Base-by-base conservation (phyloP, 1,140 invertebrate genomes). In the Lutraria rhynchaena region DNA sequence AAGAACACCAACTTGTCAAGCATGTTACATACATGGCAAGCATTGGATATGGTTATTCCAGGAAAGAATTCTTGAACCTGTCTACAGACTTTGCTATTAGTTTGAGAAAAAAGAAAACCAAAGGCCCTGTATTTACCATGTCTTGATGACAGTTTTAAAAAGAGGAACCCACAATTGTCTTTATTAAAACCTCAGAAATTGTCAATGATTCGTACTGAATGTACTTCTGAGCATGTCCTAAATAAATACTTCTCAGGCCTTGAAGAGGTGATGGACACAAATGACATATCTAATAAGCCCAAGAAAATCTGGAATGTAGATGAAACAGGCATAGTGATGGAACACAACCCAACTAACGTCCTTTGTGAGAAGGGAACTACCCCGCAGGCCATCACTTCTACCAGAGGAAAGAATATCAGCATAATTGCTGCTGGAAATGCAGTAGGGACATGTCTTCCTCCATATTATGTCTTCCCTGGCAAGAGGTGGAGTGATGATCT, bases 381-480 rank as follows among this genome's bases (percentile, higher is more conserved):
- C 22, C 87, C 91, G 60, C 87, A 87, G 57, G 71, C 46, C 63
- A 89, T 93, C 83, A 82, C 93, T 5, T 86, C 90, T 27, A 37
- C 84, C 82, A 92, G 90, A 86, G 91, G 87, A 9, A 86, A 93
- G 85, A 93, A 89, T 76, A 90, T 92, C 3, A 93, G 91, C 2
- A 84, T 93, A 27, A 90, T 90, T 3, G 84, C 77, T 41, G 92
- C 90, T 85, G 87, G 61, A 13, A 93, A 89, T 89, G 91, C 90
- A 76, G 33, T 88, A 15, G 90, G 91, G 57, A 55, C 76, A 17
- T 69, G 75, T 37, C 87, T 92, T 53, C 90, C 90, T 4, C 88
- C 91, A 35, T 91, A 90, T 86, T 90, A 92, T 44, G 61, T 92
- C 17, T 93, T 92, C 67, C 91, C 91, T 80, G 89, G 90, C 31